These are phyloP conservation scores for Sminthurides aquaticus DNA, from an alignment of 2,888 invertebrate species.

Conservation along the genomic window DNA sequence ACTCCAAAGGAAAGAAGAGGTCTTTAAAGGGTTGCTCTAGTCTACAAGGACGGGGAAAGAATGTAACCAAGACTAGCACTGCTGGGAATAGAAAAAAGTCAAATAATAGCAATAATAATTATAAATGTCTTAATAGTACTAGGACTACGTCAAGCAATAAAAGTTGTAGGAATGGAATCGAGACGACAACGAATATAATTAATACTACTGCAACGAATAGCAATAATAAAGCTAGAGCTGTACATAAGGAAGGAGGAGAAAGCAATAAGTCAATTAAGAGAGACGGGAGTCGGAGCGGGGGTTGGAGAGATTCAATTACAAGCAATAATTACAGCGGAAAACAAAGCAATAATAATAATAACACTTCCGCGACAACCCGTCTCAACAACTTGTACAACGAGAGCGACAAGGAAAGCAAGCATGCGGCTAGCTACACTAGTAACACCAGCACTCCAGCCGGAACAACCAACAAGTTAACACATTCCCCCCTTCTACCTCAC, in stretches of 20 bases:
- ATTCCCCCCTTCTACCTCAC: not conserved
- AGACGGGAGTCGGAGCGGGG: not conserved
- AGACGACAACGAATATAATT: no score
- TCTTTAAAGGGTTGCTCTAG: no score
- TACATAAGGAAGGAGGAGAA: not conserved
- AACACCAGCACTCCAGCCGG: no score
- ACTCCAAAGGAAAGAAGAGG: not conserved
- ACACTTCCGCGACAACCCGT: not conserved
- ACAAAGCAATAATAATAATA: constrained; percentile 7
- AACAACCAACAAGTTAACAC: no score
- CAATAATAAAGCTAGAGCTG: constrained; percentile 8
- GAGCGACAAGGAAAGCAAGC: not conserved
- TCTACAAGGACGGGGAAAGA: no score
- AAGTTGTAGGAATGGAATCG: not conserved
- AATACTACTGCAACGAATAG: constrained; percentile 2
- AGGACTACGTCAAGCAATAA: not conserved
- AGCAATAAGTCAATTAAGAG: not conserved
- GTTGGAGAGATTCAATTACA: no score
- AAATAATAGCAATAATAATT: no score
- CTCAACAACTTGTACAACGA: constrained; percentile 1
- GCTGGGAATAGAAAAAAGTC: no score
- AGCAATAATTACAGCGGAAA: not conserved
- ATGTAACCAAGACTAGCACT: no score
- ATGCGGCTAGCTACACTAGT: not conserved
- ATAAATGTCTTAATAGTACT: no score